A percentile compares a stretch with the other conserved stretches of the same genome.
Evolutionary conservation across 1,140 invertebrate species (phyloP).

Genomic region (Physella acuta): DNA sequence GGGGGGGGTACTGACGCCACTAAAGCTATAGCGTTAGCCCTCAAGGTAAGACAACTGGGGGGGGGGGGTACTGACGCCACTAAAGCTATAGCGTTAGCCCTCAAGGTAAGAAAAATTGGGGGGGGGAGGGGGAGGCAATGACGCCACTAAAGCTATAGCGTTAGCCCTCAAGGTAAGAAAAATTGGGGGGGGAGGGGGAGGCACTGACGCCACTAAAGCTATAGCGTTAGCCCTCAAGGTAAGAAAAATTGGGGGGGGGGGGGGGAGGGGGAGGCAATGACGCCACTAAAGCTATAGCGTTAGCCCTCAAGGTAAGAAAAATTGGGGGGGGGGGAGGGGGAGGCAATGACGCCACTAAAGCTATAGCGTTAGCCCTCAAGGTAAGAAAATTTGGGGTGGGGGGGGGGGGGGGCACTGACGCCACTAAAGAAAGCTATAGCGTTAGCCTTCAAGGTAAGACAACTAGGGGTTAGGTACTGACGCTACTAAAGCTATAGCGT

Average conservation of each 20-base stretch:
- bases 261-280: too few relatives aligned
- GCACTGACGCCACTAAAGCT: conserved; percentile 48
- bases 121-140: conserved; percentile 53
- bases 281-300: conserved; percentile 57
- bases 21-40: conserved; percentile 55
- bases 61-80: conserved; percentile 51
- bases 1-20: conserved; percentile 51
- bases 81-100: conserved; percentile 55
- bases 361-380: conserved; percentile 55
- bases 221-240: conserved; percentile 59
- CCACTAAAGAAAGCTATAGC: conserved; percentile 52
- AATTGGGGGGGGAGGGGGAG: conserved; percentile 57
- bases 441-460: conserved; percentile 49
- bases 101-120: conserved; percentile 58
- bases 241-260: too few relatives aligned
- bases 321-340: too few relatives aligned
- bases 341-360: conserved; percentile 47
- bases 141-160: conserved; percentile 55
- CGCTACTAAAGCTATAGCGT: conserved; percentile 54
- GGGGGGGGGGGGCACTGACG: conserved; percentile 52
- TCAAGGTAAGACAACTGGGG: conserved; percentile 55
- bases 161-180: conserved; percentile 57
- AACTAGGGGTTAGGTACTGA: conserved; percentile 54
- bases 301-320: conserved; percentile 57
- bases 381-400: conserved; percentile 53